These are phyloP conservation scores for Drosophila triauraria DNA, from an alignment of 1,140 invertebrate genomes.

Conservation along the genomic window DNA sequence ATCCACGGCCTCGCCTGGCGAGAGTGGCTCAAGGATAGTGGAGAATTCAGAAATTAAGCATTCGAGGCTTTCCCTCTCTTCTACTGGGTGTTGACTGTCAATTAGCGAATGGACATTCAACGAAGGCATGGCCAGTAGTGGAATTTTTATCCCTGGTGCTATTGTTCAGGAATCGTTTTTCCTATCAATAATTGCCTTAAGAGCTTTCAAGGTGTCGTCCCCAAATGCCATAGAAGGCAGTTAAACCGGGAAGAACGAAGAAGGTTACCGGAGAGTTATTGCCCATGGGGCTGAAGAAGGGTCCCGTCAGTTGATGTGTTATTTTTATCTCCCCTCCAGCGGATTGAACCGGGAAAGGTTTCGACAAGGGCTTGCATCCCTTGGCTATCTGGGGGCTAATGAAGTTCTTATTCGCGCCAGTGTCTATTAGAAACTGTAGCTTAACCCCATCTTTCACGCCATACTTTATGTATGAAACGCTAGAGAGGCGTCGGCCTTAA, in stretches of 20 bases:
- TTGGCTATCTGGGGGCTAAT: constrained; percentile 10
- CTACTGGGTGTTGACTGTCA: no score
- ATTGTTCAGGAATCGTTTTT: background rate
- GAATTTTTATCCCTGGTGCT: background rate
- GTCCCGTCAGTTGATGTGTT: background rate
- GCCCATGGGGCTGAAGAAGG: no score
- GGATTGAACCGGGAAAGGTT: constrained; percentile 6
- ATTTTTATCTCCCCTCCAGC: constrained; percentile 7
- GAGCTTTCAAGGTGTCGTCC: constrained; percentile 6
- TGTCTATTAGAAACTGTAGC: constrained; percentile 18
- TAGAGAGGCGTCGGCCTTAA: constrained; percentile 2
- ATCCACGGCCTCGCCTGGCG: background rate
- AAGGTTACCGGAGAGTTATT: no score
- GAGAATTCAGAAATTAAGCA: constrained; percentile 1
- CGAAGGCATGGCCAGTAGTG: background rate
- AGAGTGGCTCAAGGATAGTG: background rate
- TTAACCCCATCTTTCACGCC: constrained; percentile 4
- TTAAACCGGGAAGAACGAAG: background rate
- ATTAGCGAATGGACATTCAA: no score
- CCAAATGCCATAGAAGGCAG: constrained; percentile 20
- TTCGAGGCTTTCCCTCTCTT: background rate
- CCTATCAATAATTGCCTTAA: constrained; percentile 7
- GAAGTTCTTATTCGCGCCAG: constrained; percentile 31
- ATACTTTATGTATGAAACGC: background rate
- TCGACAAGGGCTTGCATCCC: background rate